These are phyloP conservation scores for Timema cristinae DNA, from an alignment of 2,888 invertebrate genomes.

Conservation along the genomic window DNA sequence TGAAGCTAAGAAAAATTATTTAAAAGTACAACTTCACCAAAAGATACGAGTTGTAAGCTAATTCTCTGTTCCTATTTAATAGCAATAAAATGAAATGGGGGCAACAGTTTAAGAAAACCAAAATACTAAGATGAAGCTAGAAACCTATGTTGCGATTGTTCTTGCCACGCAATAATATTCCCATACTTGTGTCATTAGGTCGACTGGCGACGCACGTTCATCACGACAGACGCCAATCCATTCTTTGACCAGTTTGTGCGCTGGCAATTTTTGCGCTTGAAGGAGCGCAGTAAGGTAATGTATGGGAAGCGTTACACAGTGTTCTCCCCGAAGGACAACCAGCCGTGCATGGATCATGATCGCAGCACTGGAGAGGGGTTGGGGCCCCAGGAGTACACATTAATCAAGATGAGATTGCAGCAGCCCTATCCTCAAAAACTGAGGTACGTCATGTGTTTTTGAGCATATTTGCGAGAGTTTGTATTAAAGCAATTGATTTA, in stretches of 20 bases:
- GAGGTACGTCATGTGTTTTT: conserved; percentile 48
- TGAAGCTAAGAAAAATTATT: too few relatives aligned
- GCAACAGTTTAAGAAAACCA: background rate
- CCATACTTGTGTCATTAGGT: conserved; percentile 54
- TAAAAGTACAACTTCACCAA: too few relatives aligned
- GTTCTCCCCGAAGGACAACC: conserved; percentile 92
- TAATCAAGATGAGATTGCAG: conserved; percentile 86
- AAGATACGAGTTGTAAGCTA: too few relatives aligned
- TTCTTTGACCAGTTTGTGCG: conserved; percentile 96
- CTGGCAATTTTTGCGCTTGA: conserved; percentile 92
- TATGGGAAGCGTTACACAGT: conserved; percentile 97
- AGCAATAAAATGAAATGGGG: background rate
- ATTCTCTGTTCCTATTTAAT: background rate
- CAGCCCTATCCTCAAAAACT: conserved; percentile 69
- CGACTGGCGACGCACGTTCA: conserved; percentile 97
- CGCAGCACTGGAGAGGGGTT: conserved; percentile 94
- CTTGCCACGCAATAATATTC: background rate
- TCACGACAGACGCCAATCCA: conserved; percentile 97
- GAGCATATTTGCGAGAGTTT: too few relatives aligned
- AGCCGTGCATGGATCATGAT: conserved; percentile 99
- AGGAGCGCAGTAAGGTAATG: conserved; percentile 81
- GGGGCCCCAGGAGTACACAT: conserved; percentile 95
- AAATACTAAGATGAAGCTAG: too few relatives aligned
- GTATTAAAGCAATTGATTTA: too few relatives aligned
- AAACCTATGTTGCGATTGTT: too few relatives aligned